Evolutionary conservation across 1,140 invertebrate genomes (phyloP).

Genomic region (Procambarus clarkii): DNA sequence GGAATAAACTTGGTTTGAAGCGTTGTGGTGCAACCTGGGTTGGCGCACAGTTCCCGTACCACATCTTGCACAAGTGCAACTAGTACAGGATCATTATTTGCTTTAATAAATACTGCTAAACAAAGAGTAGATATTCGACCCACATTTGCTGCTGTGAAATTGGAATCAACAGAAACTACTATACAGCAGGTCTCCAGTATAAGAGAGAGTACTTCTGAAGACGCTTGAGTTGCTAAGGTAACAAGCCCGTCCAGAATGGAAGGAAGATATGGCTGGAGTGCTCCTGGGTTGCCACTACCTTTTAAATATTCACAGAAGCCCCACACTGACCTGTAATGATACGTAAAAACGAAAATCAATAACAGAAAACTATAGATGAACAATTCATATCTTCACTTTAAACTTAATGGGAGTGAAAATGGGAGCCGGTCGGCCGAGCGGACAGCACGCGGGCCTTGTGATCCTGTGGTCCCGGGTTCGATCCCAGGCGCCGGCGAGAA

Average conservation of each 20-base stretch:
- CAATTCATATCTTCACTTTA: no score
- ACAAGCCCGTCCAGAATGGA: constrained; percentile 79
- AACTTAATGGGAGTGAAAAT: no score
- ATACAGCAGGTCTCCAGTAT: constrained; percentile 83
- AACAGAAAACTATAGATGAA: no score
- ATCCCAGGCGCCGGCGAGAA: no score
- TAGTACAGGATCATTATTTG: constrained; percentile 81
- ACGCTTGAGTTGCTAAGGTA: constrained; percentile 78
- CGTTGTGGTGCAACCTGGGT: constrained; percentile 80
- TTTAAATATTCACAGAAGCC: constrained; percentile 81
- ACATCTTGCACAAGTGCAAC: constrained; percentile 82
- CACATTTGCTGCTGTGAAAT: constrained; percentile 83
- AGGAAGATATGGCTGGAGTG: constrained; percentile 78
- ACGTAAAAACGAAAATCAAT: no score
- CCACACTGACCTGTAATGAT: constrained; percentile 76
- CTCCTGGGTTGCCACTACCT: constrained; percentile 69
- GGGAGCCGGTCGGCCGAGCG: no score
- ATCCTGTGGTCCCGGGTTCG: no score
- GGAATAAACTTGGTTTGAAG: constrained; percentile 84
- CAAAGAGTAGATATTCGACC: constrained; percentile 83
- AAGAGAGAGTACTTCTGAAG: constrained; percentile 81
- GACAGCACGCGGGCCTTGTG: no score
- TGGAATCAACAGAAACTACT: constrained; percentile 82
- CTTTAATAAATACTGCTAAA: constrained; percentile 85
- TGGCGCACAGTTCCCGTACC: constrained; percentile 82